phyloP scores from a whole-genome alignment of 2,797 vertebrate genomes.

The Schizopygopsis pylzovi region DNA sequence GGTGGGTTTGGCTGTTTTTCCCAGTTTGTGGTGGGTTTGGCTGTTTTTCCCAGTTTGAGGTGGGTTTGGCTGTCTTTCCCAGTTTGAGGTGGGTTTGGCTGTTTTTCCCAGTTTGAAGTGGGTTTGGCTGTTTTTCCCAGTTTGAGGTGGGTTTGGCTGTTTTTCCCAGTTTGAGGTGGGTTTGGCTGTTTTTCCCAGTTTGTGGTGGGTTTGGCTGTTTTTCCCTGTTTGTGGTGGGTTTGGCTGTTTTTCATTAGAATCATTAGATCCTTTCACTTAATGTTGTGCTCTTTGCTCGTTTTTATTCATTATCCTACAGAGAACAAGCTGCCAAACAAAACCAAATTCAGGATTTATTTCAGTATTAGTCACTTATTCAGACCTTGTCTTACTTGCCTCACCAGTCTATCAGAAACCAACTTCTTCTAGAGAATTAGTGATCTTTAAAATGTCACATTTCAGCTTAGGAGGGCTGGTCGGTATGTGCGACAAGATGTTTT shows the following conservation, averaged over 20 bases:
- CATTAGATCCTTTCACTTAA: neutral
- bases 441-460: no score
- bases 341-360: neutral
- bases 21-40: no score
- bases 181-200: slow-evolving; percentile 34
- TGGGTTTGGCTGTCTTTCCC: neutral
- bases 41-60: no score
- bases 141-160: slow-evolving; percentile 61
- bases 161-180: slow-evolving; percentile 48
- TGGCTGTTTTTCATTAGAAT: neutral
- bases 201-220: neutral
- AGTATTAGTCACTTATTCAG: no score
- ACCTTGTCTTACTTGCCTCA: no score
- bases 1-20: no score
- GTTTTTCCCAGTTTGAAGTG: no score
- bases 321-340: neutral
- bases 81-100: slow-evolving; percentile 61
- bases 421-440: no score
- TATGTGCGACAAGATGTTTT: no score
- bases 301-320: neutral
- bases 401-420: no score
- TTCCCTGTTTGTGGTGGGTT: no score
- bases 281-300: neutral
- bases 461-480: no score
- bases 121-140: neutral